Evolutionary conservation across 2,888 invertebrate species (phyloP).

Genomic region (Physocephala rufipes): DNA sequence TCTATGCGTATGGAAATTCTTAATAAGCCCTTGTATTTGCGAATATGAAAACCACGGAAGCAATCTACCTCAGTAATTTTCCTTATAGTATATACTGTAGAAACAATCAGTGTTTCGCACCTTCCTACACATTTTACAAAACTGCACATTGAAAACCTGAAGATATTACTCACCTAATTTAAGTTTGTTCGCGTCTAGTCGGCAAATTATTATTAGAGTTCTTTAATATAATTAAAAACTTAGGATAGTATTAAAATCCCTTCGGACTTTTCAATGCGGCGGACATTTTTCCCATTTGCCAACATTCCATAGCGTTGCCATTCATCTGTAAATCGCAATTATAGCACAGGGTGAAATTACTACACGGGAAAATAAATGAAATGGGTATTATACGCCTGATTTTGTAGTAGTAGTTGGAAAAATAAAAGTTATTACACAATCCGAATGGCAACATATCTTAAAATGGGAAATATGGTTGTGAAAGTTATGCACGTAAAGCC

Average conservation of each 20-base stretch:
- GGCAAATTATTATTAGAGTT: constrained; percentile 1
- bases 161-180: constrained; percentile 39
- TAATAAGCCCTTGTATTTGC: constrained; percentile 15
- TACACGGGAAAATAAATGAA: no score
- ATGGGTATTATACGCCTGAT: no score
- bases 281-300: constrained; percentile 40
- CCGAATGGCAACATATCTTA: no score
- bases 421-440: no score
- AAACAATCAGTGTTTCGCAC: constrained; percentile 33
- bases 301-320: constrained; percentile 14
- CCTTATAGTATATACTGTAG: constrained; percentile 32
- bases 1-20: no score
- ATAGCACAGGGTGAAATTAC: no score
- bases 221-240: constrained; percentile 30
- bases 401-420: no score
- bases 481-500: no score
- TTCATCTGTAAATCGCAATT: no score
- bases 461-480: no score
- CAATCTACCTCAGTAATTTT: no score
- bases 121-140: constrained; percentile 8
- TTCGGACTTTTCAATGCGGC: constrained; percentile 40
- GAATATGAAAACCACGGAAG: no score
- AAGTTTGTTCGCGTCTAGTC: constrained; percentile 22
- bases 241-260: constrained; percentile 43
- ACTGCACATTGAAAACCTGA: background rate